Percentiles rank a stretch among this genome's conserved stretches.
Evolutionary conservation across 2,888 invertebrate genomes (phyloP).

Genomic region (Oligia strigilis): DNA sequence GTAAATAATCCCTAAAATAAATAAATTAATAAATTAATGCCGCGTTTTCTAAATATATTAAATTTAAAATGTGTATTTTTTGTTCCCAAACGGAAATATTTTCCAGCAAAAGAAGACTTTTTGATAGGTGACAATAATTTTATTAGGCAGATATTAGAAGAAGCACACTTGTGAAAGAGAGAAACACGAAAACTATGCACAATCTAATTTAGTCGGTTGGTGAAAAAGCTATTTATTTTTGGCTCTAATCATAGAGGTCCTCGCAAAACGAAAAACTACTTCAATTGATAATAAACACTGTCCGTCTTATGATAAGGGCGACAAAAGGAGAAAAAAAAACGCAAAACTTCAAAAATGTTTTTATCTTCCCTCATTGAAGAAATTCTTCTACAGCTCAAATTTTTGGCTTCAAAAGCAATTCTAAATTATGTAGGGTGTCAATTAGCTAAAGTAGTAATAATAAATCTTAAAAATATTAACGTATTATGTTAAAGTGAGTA

Average conservation of each 20-base stretch:
- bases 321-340: constrained; percentile 70
- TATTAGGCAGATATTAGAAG: background rate
- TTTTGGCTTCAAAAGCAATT: constrained; percentile 87
- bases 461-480: constrained; percentile 88
- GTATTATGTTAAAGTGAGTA: constrained; percentile 75
- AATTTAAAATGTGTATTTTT: background rate
- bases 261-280: background rate
- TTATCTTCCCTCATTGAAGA: constrained; percentile 89
- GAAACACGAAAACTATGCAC: background rate
- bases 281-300: constrained; percentile 29
- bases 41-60: fast-evolving
- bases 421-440: constrained; percentile 90
- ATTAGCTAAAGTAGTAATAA: constrained; percentile 84
- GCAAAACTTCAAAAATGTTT: constrained; percentile 87
- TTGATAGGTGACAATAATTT: constrained; percentile 13
- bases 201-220: constrained; percentile 5
- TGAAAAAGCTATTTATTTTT: constrained; percentile 6
- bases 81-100: background rate
- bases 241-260: background rate
- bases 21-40: fast-evolving
- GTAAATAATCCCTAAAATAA: fast-evolving
- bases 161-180: background rate
- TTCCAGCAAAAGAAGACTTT: constrained; percentile 9
- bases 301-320: constrained; percentile 39
- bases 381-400: constrained; percentile 86